Evolutionary conservation across 2,113 vertebrate species (phyloP).

Genomic region (Myiozetetes cayanensis): DNA sequence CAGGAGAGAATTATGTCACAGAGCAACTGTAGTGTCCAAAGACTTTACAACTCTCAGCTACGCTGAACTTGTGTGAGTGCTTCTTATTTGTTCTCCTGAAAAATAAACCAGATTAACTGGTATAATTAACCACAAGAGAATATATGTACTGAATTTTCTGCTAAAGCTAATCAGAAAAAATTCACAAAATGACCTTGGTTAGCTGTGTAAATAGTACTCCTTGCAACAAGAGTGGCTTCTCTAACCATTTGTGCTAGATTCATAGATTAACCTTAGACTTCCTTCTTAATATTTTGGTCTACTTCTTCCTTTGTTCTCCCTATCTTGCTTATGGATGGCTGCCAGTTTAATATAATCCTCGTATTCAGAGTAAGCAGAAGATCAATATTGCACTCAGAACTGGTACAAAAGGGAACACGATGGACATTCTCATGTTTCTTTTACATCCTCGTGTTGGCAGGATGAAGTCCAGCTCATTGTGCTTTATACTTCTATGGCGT

Average conservation of each 20-base stretch:
- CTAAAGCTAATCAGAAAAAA: neutral
- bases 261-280: neutral
- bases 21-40: neutral
- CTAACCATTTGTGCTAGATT: neutral
- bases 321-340: neutral
- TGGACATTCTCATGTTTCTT: neutral
- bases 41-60: neutral
- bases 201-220: neutral
- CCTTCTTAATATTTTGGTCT: neutral
- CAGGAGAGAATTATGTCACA: neutral
- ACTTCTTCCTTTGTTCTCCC: neutral
- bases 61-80: neutral
- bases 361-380: neutral
- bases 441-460: neutral
- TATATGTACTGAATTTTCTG: neutral
- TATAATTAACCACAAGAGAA: neutral
- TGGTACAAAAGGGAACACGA: neutral
- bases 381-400: neutral
- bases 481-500: neutral
- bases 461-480: neutral
- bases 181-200: neutral
- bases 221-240: neutral
- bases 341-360: neutral
- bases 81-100: neutral
- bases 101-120: neutral